These are phyloP conservation scores for Campopleginae sp. DNA, from an alignment of 2,888 invertebrate genomes.

Conservation along the genomic window DNA sequence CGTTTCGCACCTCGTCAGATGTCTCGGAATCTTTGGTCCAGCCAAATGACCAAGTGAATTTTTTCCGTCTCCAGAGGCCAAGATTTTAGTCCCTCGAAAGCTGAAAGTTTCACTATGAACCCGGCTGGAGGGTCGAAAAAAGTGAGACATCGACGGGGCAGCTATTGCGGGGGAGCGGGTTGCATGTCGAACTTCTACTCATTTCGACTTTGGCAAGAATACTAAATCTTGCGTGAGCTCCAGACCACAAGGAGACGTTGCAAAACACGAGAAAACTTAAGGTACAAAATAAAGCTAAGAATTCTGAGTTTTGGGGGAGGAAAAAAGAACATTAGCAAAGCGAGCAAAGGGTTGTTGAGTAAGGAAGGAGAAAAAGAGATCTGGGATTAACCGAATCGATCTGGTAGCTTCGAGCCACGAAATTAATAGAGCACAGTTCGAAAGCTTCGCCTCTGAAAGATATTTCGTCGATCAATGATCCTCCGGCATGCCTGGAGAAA, in stretches of 20 bases:
- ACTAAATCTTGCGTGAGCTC: conserved; percentile 23
- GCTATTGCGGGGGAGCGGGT: background rate
- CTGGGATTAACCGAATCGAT: conserved; percentile 42
- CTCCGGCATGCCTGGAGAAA: conserved; percentile 1
- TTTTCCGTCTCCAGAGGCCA: background rate
- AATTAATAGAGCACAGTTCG: conserved; percentile 55
- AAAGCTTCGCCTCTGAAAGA: conserved; percentile 34
- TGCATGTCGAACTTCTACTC: conserved; percentile 20
- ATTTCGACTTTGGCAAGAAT: conserved; percentile 38
- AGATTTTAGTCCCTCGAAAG: conserved; percentile 3
- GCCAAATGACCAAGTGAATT: background rate
- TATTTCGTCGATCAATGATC: conserved; percentile 34
- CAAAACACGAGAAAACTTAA: conserved; percentile 21
- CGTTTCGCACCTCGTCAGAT: background rate
- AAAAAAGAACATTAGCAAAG: background rate
- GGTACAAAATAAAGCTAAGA: conserved; percentile 11
- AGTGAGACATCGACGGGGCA: background rate
- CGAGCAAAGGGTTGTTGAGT: background rate
- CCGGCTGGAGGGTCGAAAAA: background rate
- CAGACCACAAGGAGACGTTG: conserved; percentile 3
- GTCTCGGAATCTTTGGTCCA: background rate
- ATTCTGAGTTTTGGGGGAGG: conserved; percentile 11
- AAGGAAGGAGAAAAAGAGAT: conserved; percentile 29
- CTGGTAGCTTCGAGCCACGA: conserved; percentile 34
- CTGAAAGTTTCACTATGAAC: background rate